Evolutionary conservation across 2,888 invertebrate species (phyloP).

Genomic region (Agrilus biguttatus): DNA sequence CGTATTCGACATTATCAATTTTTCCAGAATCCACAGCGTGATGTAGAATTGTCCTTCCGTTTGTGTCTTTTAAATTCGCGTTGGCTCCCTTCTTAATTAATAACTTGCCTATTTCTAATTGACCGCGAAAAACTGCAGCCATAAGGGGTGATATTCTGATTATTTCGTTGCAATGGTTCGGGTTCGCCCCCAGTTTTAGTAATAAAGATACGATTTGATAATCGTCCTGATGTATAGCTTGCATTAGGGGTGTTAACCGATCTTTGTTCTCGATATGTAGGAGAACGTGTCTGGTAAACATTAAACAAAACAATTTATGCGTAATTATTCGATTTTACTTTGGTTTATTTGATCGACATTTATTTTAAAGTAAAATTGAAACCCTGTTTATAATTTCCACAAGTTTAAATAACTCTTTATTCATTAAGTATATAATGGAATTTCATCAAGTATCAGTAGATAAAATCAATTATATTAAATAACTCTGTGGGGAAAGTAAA

Average conservation of each 20-base stretch:
- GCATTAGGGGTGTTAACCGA: constrained; percentile 38
- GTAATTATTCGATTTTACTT: not conserved
- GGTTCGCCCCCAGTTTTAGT: constrained; percentile 33
- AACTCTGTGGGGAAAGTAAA: too few relatives aligned
- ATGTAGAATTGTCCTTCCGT: constrained; percentile 37
- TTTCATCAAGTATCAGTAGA: too few relatives aligned
- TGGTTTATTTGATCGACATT: too few relatives aligned
- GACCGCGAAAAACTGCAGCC: constrained; percentile 30
- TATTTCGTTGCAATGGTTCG: constrained; percentile 27
- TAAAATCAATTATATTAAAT: too few relatives aligned
- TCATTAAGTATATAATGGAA: too few relatives aligned
- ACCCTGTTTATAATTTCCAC: too few relatives aligned
- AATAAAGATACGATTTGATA: constrained; percentile 32
- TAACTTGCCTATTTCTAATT: constrained; percentile 26
- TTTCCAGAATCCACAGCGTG: constrained; percentile 38
- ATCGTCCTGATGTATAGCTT: constrained; percentile 35
- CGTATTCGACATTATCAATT: constrained; percentile 22
- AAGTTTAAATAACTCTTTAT: too few relatives aligned
- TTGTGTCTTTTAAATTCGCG: constrained; percentile 29
- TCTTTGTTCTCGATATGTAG: constrained; percentile 34
- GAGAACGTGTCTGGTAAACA: constrained; percentile 28
- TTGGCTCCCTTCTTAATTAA: constrained; percentile 37
- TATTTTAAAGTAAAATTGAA: too few relatives aligned
- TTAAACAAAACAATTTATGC: not conserved
- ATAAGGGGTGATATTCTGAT: constrained; percentile 36